These are phyloP conservation scores for Drosophila paulistorum DNA, from an alignment of 1,140 invertebrate species.

Conservation along the genomic window DNA sequence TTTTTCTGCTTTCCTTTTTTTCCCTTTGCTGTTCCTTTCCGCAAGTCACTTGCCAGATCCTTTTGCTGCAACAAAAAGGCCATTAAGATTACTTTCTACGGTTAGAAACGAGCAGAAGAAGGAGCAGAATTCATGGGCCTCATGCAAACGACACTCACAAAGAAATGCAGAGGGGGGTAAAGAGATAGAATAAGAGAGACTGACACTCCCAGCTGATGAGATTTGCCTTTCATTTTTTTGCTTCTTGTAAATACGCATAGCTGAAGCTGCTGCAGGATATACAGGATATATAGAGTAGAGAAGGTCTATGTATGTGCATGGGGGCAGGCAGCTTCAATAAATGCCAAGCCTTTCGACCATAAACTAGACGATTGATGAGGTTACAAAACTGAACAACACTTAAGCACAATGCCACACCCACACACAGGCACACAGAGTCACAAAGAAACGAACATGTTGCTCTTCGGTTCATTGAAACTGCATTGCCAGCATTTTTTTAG, in stretches of 20 bases:
- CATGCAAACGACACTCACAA: conserved; percentile 42
- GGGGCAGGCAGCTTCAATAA: conserved; percentile 46
- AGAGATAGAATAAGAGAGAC: too few species aligned
- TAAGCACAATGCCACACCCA: conserved; percentile 49
- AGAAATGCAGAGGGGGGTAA: background rate
- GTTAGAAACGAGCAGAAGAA: conserved; percentile 50
- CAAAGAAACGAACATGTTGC: conserved; percentile 2
- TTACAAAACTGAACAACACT: conserved; percentile 60
- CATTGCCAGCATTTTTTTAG: conserved; percentile 46
- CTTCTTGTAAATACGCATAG: conserved; percentile 31
- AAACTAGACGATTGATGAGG: conserved; percentile 73
- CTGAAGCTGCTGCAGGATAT: conserved; percentile 3
- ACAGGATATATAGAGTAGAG: background rate
- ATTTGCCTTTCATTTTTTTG: conserved; percentile 20
- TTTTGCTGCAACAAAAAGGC: conserved; percentile 60
- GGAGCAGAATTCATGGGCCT: conserved; percentile 33
- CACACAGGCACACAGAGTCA: conserved; percentile 4
- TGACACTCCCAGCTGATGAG: conserved; percentile 24
- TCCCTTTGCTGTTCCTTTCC: conserved; percentile 37
- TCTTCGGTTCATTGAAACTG: conserved; percentile 49
- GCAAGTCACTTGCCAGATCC: conserved; percentile 43
- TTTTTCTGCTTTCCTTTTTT: background rate
- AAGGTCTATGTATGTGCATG: conserved; percentile 27
- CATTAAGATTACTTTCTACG: conserved; percentile 80
- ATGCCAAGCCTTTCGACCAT: conserved; percentile 53